These are phyloP conservation scores for Acanthochromis polyacanthus DNA, from an alignment of 2,113 vertebrate species.

Conservation along the genomic window DNA sequence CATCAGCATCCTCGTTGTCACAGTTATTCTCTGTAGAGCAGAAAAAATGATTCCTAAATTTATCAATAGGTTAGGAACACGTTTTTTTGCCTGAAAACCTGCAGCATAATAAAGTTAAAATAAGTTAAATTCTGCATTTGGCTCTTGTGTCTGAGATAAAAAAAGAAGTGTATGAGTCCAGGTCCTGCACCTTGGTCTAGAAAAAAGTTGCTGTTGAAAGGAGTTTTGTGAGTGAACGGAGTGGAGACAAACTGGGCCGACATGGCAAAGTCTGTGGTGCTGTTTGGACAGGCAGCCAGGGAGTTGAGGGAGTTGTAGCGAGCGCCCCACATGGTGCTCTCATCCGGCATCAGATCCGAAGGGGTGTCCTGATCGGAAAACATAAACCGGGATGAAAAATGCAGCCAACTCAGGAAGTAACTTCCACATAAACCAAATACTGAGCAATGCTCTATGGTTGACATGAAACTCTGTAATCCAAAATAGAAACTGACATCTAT, in stretches of 20 bases:
- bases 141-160: not conserved
- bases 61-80: not conserved
- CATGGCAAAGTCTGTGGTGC: slow-evolving; percentile 87
- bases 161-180: not conserved
- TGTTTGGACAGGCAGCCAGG: slow-evolving; percentile 88
- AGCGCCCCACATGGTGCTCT: slow-evolving; percentile 88
- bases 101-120: no score
- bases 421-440: no score
- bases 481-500: no score
- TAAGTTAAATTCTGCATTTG: no score
- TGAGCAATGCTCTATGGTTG: no score
- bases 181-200: slow-evolving; percentile 80
- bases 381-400: not conserved
- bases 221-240: slow-evolving; percentile 80
- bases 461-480: no score
- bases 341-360: slow-evolving; percentile 82
- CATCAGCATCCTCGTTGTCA: slow-evolving; percentile 57
- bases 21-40: slow-evolving; percentile 75
- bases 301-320: slow-evolving; percentile 84
- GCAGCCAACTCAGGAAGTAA: not conserved
- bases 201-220: slow-evolving; percentile 22
- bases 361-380: slow-evolving; percentile 79
- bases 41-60: not conserved
- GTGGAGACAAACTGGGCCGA: slow-evolving; percentile 89
- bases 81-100: no score